Evolutionary conservation across 2,113 vertebrate genomes (phyloP), one percentile per base, ranked within the genome.

Genomic region (Odocoileus virginianus): DNA sequence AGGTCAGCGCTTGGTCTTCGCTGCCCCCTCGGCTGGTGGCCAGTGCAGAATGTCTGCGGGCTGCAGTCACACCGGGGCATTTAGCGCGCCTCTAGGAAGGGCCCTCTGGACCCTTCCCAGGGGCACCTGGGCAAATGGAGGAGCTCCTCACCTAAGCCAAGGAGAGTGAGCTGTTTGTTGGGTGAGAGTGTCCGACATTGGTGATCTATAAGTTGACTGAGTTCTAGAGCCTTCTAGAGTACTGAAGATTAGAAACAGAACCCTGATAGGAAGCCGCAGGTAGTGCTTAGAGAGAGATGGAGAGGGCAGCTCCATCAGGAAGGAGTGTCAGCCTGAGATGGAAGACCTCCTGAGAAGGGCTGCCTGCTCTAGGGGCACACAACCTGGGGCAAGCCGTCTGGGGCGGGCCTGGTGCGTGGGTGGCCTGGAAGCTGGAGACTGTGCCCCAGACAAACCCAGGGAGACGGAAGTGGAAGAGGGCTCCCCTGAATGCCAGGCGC

Each of bases 401-500:
- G 36, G 47, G 71, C 1, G 7, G 36, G 43, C 58, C 88, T 15
- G 21, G 19, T 5, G 19, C 33, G 7, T 2, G 82, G 27, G n/a
- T 4, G 25, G 52, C 9, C 55, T 87, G 43, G 74, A 87, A 89
- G 57, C 45, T 36, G 28, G 85, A 13, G 58, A n/a, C 19, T 2
- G 7, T 10, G n/a, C 19, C 91, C 57, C 67, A 7, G 25, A 40
- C 36, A 79, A 17, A 71, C 3, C 15, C n/a, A 61, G 17, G 27
- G 25, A 4, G 50, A 54, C 21, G 23, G 50, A 33, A 61, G 84
- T 25, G 27, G 64, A 25, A 78, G 21, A 43, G 54, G 36, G 28
- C 16, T 60, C 43, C 7, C 2, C 12, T 27, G 25, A 50, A 25
- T 40, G 2, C 83, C 45, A 0, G 36, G 33, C 0, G 0, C 52